Percentiles rank a stretch among this genome's conserved stretches.
Evolutionary conservation across 2,797 vertebrate species (phyloP).

Genomic region (Coreius guichenoti): DNA sequence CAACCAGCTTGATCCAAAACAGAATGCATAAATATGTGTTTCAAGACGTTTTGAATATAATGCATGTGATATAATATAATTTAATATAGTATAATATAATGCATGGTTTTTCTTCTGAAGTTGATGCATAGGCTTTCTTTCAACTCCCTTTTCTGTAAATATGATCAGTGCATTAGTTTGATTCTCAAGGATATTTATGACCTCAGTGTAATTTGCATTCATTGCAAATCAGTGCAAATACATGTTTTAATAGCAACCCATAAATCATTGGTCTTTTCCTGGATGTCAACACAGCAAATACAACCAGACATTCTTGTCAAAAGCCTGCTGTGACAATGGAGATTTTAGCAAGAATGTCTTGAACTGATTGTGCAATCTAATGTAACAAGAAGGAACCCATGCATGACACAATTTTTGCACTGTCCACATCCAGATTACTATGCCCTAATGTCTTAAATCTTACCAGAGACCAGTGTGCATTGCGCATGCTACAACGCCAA

Average conservation of each 20-base stretch:
- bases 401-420: not conserved
- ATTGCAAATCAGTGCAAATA: not conserved
- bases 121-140: slow-evolving; percentile 23
- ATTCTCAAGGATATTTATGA: slow-evolving; percentile 59
- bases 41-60: not conserved
- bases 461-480: not conserved
- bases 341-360: slow-evolving; percentile 17
- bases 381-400: not conserved
- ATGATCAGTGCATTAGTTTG: not conserved
- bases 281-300: not conserved
- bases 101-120: not conserved
- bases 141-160: slow-evolving; percentile 41
- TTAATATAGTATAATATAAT: not conserved
- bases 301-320: slow-evolving; percentile 19
- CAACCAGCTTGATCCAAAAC: not conserved
- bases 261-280: not conserved
- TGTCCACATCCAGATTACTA: not conserved
- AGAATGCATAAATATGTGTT: not conserved
- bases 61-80: not conserved
- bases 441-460: not conserved
- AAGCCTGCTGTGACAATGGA: not conserved
- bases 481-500: not conserved
- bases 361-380: slow-evolving; percentile 34
- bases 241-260: not conserved
- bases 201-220: slow-evolving; percentile 42